phyloP scores from a whole-genome alignment of 2,797 vertebrate genomes.

The Leptatherina wallacei region DNA sequence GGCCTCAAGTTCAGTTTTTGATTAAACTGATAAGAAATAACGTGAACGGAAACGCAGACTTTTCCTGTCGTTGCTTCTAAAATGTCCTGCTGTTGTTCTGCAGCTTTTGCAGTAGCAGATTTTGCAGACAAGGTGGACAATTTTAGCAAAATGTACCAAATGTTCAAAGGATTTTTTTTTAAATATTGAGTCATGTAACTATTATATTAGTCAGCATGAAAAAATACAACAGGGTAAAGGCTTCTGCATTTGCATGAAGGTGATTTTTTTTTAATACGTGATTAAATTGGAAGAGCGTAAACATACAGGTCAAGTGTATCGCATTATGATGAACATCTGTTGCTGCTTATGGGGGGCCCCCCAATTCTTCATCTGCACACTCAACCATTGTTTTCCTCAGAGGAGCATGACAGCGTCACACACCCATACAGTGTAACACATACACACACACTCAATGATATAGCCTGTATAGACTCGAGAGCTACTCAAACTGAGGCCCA shows the following conservation, averaged over 20 bases:
- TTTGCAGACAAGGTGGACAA: neutral
- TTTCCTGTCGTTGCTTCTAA: slow-evolving; percentile 36
- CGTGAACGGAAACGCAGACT: slow-evolving; percentile 43
- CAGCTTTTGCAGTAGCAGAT: neutral
- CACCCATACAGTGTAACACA: slow-evolving; percentile 22
- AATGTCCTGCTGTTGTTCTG: neutral
- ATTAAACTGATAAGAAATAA: slow-evolving; percentile 38
- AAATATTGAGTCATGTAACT: neutral
- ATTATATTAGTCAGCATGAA: neutral
- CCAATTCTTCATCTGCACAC: slow-evolving; percentile 17
- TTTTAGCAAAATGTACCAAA: neutral
- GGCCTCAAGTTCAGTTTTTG: slow-evolving; percentile 15
- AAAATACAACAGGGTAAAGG: neutral
- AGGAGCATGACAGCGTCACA: slow-evolving; percentile 53
- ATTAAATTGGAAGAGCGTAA: neutral
- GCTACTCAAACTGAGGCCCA: slow-evolving; percentile 1
- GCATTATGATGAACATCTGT: slow-evolving; percentile 57
- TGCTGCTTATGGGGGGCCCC: slow-evolving; percentile 37
- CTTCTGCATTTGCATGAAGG: too few species aligned
- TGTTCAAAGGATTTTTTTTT: neutral
- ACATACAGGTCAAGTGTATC: slow-evolving; percentile 38
- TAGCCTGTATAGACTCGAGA: neutral
- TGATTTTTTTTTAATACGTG: neutral
- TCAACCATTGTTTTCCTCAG: slow-evolving; percentile 39
- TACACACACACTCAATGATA: neutral